Conservation (phyloP, 2,797 vertebrate genomes). For the Sebastes matsubarae region DNA sequence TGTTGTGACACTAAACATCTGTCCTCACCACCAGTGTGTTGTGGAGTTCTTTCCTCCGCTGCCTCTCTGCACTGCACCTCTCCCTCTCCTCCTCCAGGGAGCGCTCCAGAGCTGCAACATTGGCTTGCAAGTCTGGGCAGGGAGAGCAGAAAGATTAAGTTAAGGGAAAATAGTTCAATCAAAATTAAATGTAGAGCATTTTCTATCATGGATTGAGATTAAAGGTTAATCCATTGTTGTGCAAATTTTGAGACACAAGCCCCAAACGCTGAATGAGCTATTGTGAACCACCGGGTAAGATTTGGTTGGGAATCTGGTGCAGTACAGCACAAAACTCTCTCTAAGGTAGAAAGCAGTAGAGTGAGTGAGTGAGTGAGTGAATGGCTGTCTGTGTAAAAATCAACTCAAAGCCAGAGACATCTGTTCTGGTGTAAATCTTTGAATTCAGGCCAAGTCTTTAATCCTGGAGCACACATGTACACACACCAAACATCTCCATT, state of each 20-base stretch:
- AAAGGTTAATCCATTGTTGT: background rate
- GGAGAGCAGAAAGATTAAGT: background rate
- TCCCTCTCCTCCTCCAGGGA: conserved; percentile 80
- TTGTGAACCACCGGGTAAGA: background rate
- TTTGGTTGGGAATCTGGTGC: background rate
- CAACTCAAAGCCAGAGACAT: background rate
- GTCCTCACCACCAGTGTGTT: conserved; percentile 83
- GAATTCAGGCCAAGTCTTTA: conserved; percentile 35
- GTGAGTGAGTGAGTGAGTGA: background rate
- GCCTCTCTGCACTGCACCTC: conserved; percentile 78
- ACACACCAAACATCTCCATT: conserved; percentile 2
- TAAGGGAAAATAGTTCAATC: background rate
- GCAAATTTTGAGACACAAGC: background rate
- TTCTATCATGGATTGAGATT: background rate
- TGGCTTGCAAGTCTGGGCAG: conserved; percentile 73
- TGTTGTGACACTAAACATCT: background rate
- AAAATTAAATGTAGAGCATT: background rate
- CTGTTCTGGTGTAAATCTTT: conserved; percentile 18
- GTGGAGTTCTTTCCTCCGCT: conserved; percentile 80
- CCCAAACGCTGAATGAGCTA: too few species aligned
- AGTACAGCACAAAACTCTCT: background rate
- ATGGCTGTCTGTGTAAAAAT: background rate
- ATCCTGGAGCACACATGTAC: background rate
- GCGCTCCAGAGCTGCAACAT: conserved; percentile 73
- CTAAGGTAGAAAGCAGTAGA: background rate